Evolutionary conservation across 2,888 invertebrate genomes (phyloP).

Genomic region (Cerastis leucographa): DNA sequence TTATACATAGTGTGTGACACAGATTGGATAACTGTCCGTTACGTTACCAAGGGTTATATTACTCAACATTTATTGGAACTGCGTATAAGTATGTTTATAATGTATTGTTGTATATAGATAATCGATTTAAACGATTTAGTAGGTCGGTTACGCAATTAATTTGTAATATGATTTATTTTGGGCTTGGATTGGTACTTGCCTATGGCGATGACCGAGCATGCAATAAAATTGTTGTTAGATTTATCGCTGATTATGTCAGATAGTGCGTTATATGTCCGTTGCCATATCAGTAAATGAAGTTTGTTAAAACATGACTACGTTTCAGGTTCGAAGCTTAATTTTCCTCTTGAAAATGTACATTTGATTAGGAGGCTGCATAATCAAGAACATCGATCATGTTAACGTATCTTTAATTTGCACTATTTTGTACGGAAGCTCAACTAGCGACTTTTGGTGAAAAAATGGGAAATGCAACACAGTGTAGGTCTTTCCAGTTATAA

Average conservation of each 20-base stretch:
- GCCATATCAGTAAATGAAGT: background rate
- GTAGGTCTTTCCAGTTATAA: background rate
- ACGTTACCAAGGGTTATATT: conserved; percentile 41
- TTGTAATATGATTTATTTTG: conserved; percentile 59
- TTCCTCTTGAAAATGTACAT: background rate
- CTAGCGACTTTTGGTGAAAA: background rate
- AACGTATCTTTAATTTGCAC: background rate
- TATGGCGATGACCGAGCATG: conserved; percentile 27
- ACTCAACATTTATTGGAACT: conserved; percentile 35
- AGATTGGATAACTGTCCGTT: conserved; percentile 53
- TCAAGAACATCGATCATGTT: background rate
- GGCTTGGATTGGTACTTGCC: conserved; percentile 25
- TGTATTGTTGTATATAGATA: conserved; percentile 22
- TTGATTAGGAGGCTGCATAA: background rate
- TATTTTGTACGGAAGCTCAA: background rate
- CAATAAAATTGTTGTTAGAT: conserved; percentile 45
- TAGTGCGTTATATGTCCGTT: background rate
- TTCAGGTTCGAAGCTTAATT: background rate
- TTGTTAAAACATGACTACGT: conserved; percentile 6
- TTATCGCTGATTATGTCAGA: conserved; percentile 19
- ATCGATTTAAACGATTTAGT: conserved; percentile 46
- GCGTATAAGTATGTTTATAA: conserved; percentile 33
- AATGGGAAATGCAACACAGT: background rate
- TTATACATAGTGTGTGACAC: conserved; percentile 51
- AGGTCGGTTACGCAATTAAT: conserved; percentile 45